Conservation (phyloP, 2,797 vertebrate genomes). For the Falco biarmicus region DNA sequence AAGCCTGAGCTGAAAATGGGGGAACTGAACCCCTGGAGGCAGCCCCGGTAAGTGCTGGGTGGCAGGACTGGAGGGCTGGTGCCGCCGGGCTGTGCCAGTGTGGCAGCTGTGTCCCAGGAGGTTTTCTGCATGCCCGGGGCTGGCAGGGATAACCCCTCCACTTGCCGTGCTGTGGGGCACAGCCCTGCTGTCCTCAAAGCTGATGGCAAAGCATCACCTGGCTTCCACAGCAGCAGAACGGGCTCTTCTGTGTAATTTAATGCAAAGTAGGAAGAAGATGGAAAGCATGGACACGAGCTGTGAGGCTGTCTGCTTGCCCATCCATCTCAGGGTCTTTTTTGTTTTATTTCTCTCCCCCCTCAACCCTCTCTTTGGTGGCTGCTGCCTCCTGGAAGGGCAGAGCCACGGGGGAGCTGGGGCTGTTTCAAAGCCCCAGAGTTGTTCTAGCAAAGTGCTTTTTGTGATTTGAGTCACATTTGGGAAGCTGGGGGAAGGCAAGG, state of each 20-base stretch:
- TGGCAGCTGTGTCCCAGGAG: neutral
- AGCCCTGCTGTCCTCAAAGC: neutral
- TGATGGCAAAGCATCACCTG: neutral
- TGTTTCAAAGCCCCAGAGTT: slow-evolving; percentile 44
- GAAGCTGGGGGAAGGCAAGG: neutral
- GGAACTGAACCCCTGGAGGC: fast-evolving
- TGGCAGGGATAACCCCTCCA: neutral
- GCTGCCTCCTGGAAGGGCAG: slow-evolving; percentile 59
- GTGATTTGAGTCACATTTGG: slow-evolving; percentile 35
- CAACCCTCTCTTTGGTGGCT: slow-evolving; percentile 34
- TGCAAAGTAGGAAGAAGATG: neutral
- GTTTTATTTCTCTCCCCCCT: slow-evolving; percentile 11
- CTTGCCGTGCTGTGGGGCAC: fast-evolving
- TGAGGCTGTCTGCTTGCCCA: neutral
- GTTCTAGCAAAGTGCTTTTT: slow-evolving; percentile 18
- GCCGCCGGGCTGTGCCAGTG: fast-evolving
- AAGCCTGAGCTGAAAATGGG: neutral
- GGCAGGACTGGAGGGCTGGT: neutral
- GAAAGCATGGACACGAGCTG: fast-evolving
- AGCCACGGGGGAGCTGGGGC: slow-evolving; percentile 16
- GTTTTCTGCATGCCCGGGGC: fast-evolving
- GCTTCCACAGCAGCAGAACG: neutral
- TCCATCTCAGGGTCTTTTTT: neutral
- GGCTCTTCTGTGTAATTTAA: neutral
- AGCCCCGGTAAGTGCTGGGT: neutral